Conservation (phyloP, 1,140 invertebrate genomes). For the Drosophila suzukii region DNA sequence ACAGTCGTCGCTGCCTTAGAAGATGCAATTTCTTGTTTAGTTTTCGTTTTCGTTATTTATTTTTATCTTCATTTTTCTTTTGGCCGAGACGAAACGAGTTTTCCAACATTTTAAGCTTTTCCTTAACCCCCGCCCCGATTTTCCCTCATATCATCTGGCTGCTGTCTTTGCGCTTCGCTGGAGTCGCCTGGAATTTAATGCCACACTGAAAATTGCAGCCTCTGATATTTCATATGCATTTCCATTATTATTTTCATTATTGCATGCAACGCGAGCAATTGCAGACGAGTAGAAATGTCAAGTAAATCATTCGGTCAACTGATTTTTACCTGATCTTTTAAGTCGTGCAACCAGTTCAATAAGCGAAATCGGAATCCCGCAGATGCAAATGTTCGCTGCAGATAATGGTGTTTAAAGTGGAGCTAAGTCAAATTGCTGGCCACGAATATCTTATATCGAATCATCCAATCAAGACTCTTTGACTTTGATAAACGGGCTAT, state of each 20-base stretch:
- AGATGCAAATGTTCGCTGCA: slow-evolving; percentile 17
- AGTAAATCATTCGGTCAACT: slow-evolving; percentile 63
- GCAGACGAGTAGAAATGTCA: slow-evolving; percentile 44
- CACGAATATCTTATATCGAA: slow-evolving; percentile 16
- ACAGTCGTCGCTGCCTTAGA: slow-evolving; percentile 1
- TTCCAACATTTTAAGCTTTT: slow-evolving; percentile 57
- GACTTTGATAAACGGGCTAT: slow-evolving; percentile 17
- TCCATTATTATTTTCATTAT: slow-evolving; percentile 49
- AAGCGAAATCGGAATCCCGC: slow-evolving; percentile 10
- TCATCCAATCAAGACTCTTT: slow-evolving; percentile 12
- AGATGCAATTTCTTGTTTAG: slow-evolving; percentile 34
- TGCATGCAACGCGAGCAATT: slow-evolving; percentile 4
- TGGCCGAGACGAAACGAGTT: slow-evolving; percentile 62
- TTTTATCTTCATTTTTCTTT: slow-evolving; percentile 72
- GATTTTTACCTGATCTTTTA: slow-evolving; percentile 37
- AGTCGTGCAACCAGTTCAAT: slow-evolving; percentile 16
- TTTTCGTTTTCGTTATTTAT: slow-evolving; percentile 72
- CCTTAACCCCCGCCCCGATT: slow-evolving; percentile 9
- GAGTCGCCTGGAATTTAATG: slow-evolving; percentile 34
- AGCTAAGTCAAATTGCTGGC: background rate
- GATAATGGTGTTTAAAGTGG: background rate
- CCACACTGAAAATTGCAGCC: slow-evolving; percentile 29
- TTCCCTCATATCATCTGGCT: slow-evolving; percentile 16
- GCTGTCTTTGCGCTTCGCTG: slow-evolving; percentile 32
- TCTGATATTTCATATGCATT: slow-evolving; percentile 42